Base-by-base conservation (phyloP, 2,797 vertebrate genomes). In the Ataeniobius toweri region DNA sequence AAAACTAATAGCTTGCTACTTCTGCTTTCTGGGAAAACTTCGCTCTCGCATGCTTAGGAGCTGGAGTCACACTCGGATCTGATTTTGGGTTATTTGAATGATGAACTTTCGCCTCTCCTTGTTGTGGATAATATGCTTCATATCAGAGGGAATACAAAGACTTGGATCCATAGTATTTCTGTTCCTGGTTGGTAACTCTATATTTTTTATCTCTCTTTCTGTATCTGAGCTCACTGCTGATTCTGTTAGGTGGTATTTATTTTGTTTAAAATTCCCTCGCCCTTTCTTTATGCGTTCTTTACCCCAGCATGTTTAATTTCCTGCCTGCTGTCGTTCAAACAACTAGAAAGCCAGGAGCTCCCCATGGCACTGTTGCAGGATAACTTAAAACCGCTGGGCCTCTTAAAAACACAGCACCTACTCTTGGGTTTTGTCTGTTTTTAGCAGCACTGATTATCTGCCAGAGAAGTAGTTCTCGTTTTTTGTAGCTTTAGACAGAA, bases 111-210 rank as follows among this genome's bases (percentile, higher is more conserved):
- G 55, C 61, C 39, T 20, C 51, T 73, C 0, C 5, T 84, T 44
- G 6, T 53, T 77, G 78, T 70, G 91, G 90, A 92, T 92, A 94
- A 89, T 80, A 92, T 94, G 91, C 83, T 87, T 86, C 86, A 91
- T 89, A 73, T 86, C 6, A 26, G 76, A 83, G 80, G 80, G 70
- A 92, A 83, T 81, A 74, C 71, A 71, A 77, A 83, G 76, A 84
- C 76, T 84, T 36, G 77, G 84, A 89, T 77, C 77, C 50, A 48
- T 51, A 18, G 22, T 65, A 55, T 75, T 81, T 59, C 59, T 10
- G 48, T 83, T 85, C 48, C 74, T 51, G 93, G 94, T 94, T 56
- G 71, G 93, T 94, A 58, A 72, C 58, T 18, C 55, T 71, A 1
- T 65, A 53, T 5, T 61, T 79, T 84, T 53, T 24, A 0, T 6